Evolutionary conservation across 2,797 vertebrate species (phyloP).

Genomic region (Amblyopsis hoosieri): DNA sequence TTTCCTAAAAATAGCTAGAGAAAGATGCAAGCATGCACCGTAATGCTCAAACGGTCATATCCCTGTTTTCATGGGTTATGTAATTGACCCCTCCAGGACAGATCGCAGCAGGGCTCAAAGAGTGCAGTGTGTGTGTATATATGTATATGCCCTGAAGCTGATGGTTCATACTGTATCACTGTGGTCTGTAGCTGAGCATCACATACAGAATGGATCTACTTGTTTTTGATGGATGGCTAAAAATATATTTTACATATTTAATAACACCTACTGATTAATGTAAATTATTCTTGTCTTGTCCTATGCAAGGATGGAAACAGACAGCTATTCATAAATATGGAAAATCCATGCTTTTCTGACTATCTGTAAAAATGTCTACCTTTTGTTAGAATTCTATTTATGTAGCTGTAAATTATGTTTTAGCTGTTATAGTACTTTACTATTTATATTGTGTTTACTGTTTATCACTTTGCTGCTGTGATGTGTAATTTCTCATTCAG

Average conservation of each 20-base stretch:
- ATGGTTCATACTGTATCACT: neutral
- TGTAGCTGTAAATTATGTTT: too few relatives aligned
- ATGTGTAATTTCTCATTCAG: too few relatives aligned
- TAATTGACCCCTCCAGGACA: constrained; percentile 9
- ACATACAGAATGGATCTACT: constrained; percentile 10
- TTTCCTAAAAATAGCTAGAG: constrained; percentile 9
- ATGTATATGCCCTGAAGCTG: too few relatives aligned
- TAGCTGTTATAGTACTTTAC: too few relatives aligned
- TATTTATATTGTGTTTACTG: too few relatives aligned
- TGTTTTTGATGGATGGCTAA: constrained; percentile 5
- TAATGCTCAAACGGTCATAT: neutral
- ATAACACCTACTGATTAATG: neutral
- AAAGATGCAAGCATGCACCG: neutral
- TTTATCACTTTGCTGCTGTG: too few relatives aligned
- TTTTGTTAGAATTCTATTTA: too few relatives aligned
- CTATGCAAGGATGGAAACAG: neutral
- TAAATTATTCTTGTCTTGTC: neutral
- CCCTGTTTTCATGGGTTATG: constrained; percentile 6
- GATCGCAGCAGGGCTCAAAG: neutral
- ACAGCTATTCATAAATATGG: neutral
- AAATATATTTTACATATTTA: constrained; percentile 6
- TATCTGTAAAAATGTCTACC: neutral
- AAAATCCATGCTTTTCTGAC: neutral
- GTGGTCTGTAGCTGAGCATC: neutral
- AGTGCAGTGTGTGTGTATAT: neutral